Evolutionary conservation across 1,140 invertebrate genomes (phyloP).

Genomic region (Hydropsyche tenuis): DNA sequence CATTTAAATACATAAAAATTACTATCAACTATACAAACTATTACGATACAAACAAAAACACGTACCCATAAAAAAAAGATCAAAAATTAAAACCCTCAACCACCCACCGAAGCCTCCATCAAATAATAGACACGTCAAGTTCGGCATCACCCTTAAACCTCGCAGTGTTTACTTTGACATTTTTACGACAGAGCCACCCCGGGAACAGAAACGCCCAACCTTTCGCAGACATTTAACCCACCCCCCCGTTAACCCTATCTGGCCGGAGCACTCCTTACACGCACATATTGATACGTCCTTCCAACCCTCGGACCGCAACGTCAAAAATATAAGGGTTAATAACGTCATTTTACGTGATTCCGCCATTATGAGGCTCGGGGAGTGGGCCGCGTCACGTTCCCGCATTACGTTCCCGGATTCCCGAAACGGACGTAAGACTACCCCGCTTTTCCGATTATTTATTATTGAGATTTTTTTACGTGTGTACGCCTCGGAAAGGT

Average conservation of each 20-base stretch:
- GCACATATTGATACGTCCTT: conserved; percentile 23
- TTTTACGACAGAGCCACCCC: conserved; percentile 6
- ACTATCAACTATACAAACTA: too few species aligned
- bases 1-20: too few species aligned
- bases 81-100: too few species aligned
- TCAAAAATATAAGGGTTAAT: conserved; percentile 26
- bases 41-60: too few species aligned
- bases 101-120: neutral
- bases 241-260: neutral
- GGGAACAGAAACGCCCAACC: too few species aligned
- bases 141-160: neutral
- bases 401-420: neutral
- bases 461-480: conserved; percentile 14
- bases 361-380: neutral
- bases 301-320: neutral
- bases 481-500: too few species aligned
- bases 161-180: conserved; percentile 18
- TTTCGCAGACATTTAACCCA: neutral
- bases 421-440: neutral
- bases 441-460: conserved; percentile 16
- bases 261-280: neutral
- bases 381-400: neutral
- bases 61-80: too few species aligned
- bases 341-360: conserved; percentile 25
- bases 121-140: conserved; percentile 11